A percentile compares a stretch with the other conserved stretches of the same genome.
These are phyloP conservation scores for Drosophila athabasca DNA, from an alignment of 1,140 invertebrate genomes.

Conservation along the genomic window DNA sequence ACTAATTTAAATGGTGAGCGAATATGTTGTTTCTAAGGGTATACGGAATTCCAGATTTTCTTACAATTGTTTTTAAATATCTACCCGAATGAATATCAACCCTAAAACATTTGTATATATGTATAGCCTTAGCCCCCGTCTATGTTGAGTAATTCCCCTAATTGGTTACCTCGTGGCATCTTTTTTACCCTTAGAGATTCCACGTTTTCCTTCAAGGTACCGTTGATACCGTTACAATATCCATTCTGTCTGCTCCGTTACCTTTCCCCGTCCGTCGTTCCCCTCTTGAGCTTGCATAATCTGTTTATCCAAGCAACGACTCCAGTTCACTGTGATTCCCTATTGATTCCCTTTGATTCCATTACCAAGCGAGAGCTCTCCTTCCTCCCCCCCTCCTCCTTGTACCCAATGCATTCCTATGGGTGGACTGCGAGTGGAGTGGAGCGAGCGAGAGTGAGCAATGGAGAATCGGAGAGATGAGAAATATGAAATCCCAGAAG, in stretches of 20 bases:
- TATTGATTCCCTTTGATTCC: constrained; percentile 45
- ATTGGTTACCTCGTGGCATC: neutral
- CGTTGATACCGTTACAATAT: neutral
- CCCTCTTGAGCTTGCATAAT: constrained; percentile 27
- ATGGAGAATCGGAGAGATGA: constrained; percentile 1
- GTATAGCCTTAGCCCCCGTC: no score
- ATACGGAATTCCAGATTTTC: no score
- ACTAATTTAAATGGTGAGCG: neutral
- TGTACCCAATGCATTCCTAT: constrained; percentile 27
- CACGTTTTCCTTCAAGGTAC: neutral
- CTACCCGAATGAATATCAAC: no score
- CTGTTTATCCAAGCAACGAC: constrained; percentile 49
- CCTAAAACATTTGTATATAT: no score
- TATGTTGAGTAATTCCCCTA: no score
- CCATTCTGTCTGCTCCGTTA: neutral
- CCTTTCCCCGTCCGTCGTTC: neutral
- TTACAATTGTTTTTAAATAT: no score
- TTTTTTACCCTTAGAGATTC: neutral
- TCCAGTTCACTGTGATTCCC: constrained; percentile 34
- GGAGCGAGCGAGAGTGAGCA: neutral
- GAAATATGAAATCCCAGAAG: constrained; percentile 20
- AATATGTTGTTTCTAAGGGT: neutral
- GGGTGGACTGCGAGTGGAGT: neutral
- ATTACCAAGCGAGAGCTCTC: constrained; percentile 13
- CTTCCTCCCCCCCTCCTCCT: no score